Evolutionary conservation across 2,888 invertebrate genomes (phyloP), one percentile per base, ranked within the genome.

Genomic region (Eledona agricola): DNA sequence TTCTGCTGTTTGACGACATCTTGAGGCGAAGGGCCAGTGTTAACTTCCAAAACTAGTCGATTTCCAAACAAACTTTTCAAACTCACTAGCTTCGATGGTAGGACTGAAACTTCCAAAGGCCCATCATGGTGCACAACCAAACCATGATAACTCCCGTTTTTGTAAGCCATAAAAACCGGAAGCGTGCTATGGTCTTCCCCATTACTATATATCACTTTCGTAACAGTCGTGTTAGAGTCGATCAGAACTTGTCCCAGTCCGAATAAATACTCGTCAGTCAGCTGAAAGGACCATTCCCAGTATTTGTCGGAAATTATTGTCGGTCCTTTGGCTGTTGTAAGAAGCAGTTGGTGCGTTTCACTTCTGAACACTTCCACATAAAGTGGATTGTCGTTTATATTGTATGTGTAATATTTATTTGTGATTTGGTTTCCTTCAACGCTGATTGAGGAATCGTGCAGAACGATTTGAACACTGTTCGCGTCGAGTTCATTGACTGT

Each of bases 241-340:
- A 71, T 67, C 1, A 63, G 31, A 43, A 81, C 73, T 62, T 80
- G 78, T 10, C 82, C 83, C 1, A 86, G 70, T 0, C 85, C 86
- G 53, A 79, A 84, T 63, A 85, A 74, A 0, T 76, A 70, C 43
- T 79, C 78, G 10, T 80, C 74, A 0, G 81, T 81, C 16, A 85
- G 60, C 56, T 77, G 78, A 9, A 86, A 76, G 0, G 80, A 75
- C 63, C 83, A 78, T 69, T 85, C 85, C 83, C 84, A 84, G 60
- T 83, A 85, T 26, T 79, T 74, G 11, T 81, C 72, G 0, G 84
- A 81, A 1, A 82, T 80, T 51, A 86, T 82, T 0, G 84, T 57
- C 0, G 86, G 84, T 0, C 84, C 84, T 55, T 77, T 72, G 0
- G 78, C 69, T 0, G 83, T 84, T 16, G 79, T 79, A 10, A 85